Evolutionary conservation across 2,113 vertebrate genomes (phyloP), one percentile per base, ranked within the genome.

Genomic region (Hippocampus guttulatus): DNA sequence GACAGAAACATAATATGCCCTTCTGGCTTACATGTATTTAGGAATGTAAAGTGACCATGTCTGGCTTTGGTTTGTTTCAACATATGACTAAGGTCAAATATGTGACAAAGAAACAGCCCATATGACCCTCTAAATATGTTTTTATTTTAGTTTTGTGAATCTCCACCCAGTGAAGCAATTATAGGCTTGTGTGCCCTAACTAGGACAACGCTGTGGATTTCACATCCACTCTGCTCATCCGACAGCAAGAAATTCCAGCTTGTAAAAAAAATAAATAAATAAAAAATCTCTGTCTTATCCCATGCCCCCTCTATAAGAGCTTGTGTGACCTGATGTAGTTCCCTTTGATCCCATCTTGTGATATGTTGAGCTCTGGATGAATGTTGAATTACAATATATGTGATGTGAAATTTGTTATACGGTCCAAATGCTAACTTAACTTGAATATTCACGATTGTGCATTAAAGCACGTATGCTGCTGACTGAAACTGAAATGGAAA

Each of bases 191-290:
- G 7, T 64, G 73, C 60, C 71, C 64, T 60, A 69, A 51, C 47
- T 77, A 73, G 45, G 61, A 81, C 70, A 85, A 84, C 75, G 66
- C 74, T 84, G 79, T 73, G 38, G 49, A 81, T 80, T 80, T 79
- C 72, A 75, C 52, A 71, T 81, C 40, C 41, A 71, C 15, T 54
- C 61, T 52, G 71, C 69, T 77, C 81, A 82, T 86, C 68, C 74
- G 54, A 51, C 66, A 66, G 61, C 54, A 81, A 74, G 11, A 77
- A 49, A 64, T 21, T 73, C 72, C 54, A 75, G 74, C 30, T 77
- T 67, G 67, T 76, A 76, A 74, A 54, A 33, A 43, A 43, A 11
- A 43, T 15, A 27, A 27, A 27, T 5, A 1, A 49, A 49, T 16
- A 5, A 49, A 49, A 49, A 49, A 75, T 63, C 51, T 60, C 55